Evolutionary conservation across 2,888 invertebrate species (phyloP).

Genomic region (Heliconius hortense): DNA sequence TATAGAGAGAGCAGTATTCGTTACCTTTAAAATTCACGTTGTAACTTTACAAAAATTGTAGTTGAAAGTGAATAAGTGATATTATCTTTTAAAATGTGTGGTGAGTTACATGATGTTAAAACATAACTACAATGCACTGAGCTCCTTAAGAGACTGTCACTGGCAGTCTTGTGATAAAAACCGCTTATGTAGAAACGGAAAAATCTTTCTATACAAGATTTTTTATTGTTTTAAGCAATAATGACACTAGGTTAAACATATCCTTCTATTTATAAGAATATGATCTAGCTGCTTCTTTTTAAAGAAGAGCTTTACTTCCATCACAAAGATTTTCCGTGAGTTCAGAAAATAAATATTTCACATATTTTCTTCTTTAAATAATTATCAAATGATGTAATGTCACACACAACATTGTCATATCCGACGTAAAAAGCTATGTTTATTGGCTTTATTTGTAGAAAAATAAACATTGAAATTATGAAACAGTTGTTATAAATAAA

Average conservation of each 20-base stretch:
- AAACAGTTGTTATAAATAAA: not conserved
- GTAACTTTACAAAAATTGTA: not conserved
- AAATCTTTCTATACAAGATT: not conserved
- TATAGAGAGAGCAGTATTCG: not conserved
- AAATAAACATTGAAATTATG: not conserved
- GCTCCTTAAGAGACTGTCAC: constrained; percentile 4
- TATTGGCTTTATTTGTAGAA: not conserved
- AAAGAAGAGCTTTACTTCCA: too few species aligned
- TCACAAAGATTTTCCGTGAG: too few species aligned
- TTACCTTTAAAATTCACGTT: not conserved
- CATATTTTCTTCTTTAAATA: not conserved
- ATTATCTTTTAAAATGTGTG: not conserved
- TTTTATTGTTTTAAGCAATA: not conserved
- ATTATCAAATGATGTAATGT: not conserved
- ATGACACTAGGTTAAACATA: too few species aligned
- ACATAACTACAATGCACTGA: not conserved
- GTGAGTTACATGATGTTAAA: not conserved
- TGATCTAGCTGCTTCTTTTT: too few species aligned
- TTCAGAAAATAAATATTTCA: not conserved
- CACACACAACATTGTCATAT: not conserved
- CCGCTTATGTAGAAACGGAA: not conserved
- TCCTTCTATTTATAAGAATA: too few species aligned
- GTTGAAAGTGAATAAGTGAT: not conserved
- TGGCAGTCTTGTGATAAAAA: not conserved
- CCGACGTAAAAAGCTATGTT: not conserved